A percentile compares a stretch with the other conserved stretches of the same genome.
Evolutionary conservation across 2,888 invertebrate genomes (phyloP).

Genomic region (Trachelus stipa): DNA sequence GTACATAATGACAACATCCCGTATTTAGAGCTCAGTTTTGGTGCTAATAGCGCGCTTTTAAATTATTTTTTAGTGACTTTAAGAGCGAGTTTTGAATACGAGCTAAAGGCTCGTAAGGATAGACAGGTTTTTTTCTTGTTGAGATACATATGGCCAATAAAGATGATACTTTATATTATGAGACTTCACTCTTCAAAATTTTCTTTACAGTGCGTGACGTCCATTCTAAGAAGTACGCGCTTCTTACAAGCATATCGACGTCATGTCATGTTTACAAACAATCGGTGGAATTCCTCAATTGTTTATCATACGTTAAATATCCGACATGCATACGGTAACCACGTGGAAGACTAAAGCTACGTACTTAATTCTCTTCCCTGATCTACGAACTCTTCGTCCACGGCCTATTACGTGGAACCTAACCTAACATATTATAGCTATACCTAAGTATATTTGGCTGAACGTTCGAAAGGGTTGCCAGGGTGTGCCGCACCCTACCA

Average conservation of each 20-base stretch:
- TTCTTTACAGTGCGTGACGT: background rate
- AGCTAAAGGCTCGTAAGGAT: background rate
- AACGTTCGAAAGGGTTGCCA: background rate
- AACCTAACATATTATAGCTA: background rate
- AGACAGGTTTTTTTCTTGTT: background rate
- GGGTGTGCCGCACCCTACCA: constrained; percentile 12
- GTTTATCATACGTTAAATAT: background rate
- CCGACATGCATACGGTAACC: background rate
- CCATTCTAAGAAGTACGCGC: background rate
- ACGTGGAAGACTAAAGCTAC: background rate
- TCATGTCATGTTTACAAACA: background rate
- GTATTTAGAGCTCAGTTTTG: no score
- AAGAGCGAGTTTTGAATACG: no score
- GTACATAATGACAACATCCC: background rate
- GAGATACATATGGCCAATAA: background rate
- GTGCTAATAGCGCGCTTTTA: no score
- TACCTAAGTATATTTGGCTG: background rate
- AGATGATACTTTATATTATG: background rate
- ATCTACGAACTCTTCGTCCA: background rate
- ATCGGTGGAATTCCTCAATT: background rate
- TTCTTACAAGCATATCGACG: background rate
- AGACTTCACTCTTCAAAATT: background rate
- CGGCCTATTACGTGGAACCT: background rate
- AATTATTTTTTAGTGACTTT: no score
- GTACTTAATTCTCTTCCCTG: background rate